phyloP scores from a whole-genome alignment of 2,797 vertebrate species.

The Microctenopoma stevenorrisi region DNA sequence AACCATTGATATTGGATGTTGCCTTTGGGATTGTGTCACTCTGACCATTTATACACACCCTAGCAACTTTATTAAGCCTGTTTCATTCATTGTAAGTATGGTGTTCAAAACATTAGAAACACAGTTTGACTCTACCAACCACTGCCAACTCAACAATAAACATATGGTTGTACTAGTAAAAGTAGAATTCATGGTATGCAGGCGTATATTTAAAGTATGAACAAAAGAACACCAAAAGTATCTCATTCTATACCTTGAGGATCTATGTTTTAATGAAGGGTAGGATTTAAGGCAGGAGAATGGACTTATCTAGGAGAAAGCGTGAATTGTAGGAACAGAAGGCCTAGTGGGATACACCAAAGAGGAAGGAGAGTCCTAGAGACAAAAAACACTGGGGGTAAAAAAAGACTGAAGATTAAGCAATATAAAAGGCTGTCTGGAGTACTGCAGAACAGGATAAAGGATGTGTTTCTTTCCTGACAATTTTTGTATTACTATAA shows the following conservation, averaged over 20 bases:
- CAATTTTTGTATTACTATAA: neutral
- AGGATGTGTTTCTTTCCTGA: neutral
- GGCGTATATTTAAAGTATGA: no score
- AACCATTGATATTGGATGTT: constrained; percentile 21
- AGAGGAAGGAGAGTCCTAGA: constrained; percentile 52
- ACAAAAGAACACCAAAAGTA: constrained; percentile 57
- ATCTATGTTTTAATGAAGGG: constrained; percentile 74
- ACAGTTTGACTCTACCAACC: no score
- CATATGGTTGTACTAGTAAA: no score
- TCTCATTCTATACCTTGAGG: constrained; percentile 61
- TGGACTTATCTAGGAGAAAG: constrained; percentile 59
- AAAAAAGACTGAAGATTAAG: constrained; percentile 13
- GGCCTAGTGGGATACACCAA: constrained; percentile 69
- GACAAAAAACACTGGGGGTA: constrained; percentile 34
- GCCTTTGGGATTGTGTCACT: constrained; percentile 14
- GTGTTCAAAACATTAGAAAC: no score
- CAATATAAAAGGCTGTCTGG: constrained; percentile 16
- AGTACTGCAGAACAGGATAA: constrained; percentile 5
- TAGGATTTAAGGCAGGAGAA: constrained; percentile 72
- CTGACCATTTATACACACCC: neutral
- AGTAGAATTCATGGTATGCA: no score
- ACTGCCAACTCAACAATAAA: no score
- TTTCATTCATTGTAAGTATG: no score
- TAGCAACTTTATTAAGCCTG: no score
- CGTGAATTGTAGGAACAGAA: constrained; percentile 64